phyloP scores from a whole-genome alignment of 2,797 vertebrate species.

The Triplophysa yarkandensis region DNA sequence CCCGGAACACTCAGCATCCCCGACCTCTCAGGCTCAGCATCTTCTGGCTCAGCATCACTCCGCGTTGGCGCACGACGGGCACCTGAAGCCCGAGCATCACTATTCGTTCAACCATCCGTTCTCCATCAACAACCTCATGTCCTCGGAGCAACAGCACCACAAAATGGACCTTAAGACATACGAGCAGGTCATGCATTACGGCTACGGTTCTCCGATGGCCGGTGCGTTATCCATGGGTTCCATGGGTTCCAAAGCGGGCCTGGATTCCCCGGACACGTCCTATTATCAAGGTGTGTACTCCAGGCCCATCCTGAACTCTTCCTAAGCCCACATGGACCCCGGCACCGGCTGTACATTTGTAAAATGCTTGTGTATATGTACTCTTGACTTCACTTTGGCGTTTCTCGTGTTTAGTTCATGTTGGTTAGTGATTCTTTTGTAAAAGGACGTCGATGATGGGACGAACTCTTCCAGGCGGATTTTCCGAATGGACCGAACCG shows the following conservation, averaged over 20 bases:
- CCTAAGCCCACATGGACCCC: constrained; percentile 78
- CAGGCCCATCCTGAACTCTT: constrained; percentile 97
- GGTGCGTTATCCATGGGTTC: constrained; percentile 92
- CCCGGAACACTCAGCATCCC: constrained; percentile 83
- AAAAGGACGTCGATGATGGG: constrained; percentile 68
- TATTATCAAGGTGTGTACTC: constrained; percentile 98
- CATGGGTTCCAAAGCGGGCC: constrained; percentile 89
- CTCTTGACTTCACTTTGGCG: constrained; percentile 78
- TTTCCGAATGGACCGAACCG: constrained; percentile 75
- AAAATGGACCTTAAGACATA: constrained; percentile 99
- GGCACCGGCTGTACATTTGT: constrained; percentile 80
- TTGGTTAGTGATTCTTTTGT: constrained; percentile 82
- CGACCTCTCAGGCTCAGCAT: constrained; percentile 86
- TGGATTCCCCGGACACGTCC: constrained; percentile 91
- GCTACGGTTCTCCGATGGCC: constrained; percentile 91
- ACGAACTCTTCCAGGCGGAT: constrained; percentile 66
- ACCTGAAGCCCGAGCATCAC: constrained; percentile 97
- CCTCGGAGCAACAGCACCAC: constrained; percentile 95
- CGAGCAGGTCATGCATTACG: constrained; percentile 98
- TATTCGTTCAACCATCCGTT: constrained; percentile 99
- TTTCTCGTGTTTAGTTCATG: constrained; percentile 78
- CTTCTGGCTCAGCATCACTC: constrained; percentile 88
- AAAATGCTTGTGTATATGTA: constrained; percentile 82
- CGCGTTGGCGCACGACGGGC: constrained; percentile 88
- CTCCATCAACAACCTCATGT: constrained; percentile 99